These are phyloP conservation scores for Maccullochella peelii DNA, from an alignment of 2,113 vertebrate genomes.

Conservation along the genomic window DNA sequence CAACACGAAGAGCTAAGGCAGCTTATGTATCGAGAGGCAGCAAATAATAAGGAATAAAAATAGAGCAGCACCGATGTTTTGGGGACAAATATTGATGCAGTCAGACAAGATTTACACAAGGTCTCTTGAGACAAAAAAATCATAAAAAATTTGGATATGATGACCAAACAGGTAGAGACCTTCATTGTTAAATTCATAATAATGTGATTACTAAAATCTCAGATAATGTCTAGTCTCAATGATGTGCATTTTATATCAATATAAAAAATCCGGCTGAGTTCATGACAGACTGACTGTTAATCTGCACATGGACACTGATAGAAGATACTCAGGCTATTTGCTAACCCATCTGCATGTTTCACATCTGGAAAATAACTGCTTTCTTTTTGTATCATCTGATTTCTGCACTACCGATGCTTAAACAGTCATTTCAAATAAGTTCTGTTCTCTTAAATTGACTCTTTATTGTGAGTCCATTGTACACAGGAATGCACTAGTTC, in stretches of 20 bases:
- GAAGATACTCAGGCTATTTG: slow-evolving; percentile 9
- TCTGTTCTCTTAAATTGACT: background rate
- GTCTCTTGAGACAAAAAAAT: background rate
- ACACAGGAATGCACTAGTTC: background rate
- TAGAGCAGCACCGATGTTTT: background rate
- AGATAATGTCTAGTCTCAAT: background rate
- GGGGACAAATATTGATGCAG: background rate
- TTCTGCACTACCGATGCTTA: background rate
- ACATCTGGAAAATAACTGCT: slow-evolving; percentile 2
- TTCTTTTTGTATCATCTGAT: background rate
- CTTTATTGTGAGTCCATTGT: background rate
- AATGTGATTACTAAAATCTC: background rate
- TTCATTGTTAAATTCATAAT: background rate
- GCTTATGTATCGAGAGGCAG: background rate
- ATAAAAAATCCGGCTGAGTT: background rate
- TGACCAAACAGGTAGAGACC: background rate
- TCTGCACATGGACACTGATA: slow-evolving; percentile 14
- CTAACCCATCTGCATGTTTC: background rate
- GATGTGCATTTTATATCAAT: background rate
- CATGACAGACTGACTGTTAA: slow-evolving; percentile 20
- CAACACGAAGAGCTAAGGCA: background rate
- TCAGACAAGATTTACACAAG: background rate
- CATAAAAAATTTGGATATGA: background rate
- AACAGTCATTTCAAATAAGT: background rate
- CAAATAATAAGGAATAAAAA: background rate